These are phyloP conservation scores for Plotosus lineatus DNA, from an alignment of 2,113 vertebrate genomes.

Conservation along the genomic window DNA sequence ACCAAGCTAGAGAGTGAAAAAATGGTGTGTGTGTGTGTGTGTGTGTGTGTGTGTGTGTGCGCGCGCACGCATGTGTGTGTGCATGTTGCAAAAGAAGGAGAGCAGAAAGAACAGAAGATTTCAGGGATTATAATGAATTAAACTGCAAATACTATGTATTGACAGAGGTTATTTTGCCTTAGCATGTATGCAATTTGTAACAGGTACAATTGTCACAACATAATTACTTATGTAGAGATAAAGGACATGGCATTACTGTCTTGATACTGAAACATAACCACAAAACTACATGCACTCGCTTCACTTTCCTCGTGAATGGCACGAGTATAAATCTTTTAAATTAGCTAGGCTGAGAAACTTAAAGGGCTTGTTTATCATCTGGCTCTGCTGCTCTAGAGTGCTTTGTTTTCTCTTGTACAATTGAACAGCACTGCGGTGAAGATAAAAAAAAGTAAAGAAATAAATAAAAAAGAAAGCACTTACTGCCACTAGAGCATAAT, in stretches of 20 bases:
- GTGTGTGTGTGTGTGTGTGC: constrained; percentile 34
- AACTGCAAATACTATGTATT: neutral
- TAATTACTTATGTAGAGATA: too few relatives aligned
- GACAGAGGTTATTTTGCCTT: neutral
- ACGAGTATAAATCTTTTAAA: neutral
- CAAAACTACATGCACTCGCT: neutral
- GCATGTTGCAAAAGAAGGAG: neutral
- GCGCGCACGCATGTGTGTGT: neutral
- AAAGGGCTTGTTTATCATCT: neutral
- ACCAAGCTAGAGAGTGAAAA: constrained; percentile 30
- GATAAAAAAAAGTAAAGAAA: neutral
- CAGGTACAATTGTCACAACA: neutral
- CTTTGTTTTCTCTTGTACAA: neutral
- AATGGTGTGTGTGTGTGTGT: constrained; percentile 20
- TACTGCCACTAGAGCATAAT: neutral
- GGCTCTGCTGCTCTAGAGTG: neutral
- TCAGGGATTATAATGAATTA: neutral
- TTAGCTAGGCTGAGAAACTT: neutral
- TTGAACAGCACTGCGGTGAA: neutral
- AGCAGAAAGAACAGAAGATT: neutral
- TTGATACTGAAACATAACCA: neutral
- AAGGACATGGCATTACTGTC: neutral
- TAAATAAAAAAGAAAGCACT: neutral
- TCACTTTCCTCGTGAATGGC: neutral
- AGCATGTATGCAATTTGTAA: neutral